Percentiles rank a stretch among this genome's conserved stretches.
These are phyloP conservation scores for Salvelinus namaycush DNA, from an alignment of 2,113 vertebrate species.

Conservation along the genomic window DNA sequence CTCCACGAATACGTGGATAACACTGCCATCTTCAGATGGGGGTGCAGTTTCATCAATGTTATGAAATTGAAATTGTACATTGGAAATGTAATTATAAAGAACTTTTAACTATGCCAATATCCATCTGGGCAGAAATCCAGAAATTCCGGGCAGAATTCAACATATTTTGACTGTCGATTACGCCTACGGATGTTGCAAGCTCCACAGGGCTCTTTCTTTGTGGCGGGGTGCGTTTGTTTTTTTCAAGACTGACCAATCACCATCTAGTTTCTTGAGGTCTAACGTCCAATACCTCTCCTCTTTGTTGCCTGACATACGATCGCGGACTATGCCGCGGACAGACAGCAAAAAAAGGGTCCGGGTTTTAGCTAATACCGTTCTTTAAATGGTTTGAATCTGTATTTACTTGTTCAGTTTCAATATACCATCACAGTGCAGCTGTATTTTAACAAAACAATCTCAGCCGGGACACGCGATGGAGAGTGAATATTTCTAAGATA, in stretches of 20 bases:
- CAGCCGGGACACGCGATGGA: not conserved
- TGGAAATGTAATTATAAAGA: not conserved
- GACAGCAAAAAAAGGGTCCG: constrained; percentile 52
- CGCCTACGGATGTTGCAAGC: too few species aligned
- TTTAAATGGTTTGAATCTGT: not conserved
- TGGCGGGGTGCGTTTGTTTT: constrained; percentile 1
- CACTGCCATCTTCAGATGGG: constrained; percentile 5
- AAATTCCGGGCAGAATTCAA: not conserved
- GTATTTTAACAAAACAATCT: not conserved
- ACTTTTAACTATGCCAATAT: not conserved
- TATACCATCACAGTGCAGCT: not conserved
- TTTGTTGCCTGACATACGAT: constrained; percentile 33
- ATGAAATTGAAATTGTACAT: not conserved
- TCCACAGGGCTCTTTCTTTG: not conserved
- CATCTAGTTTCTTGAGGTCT: not conserved
- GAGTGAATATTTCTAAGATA: not conserved
- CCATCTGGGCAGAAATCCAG: not conserved
- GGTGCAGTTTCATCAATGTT: not conserved
- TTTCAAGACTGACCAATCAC: constrained; percentile 63
- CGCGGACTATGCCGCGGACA: constrained; percentile 33
- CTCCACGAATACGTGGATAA: not conserved
- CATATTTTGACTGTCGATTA: not conserved
- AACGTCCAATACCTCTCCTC: constrained; percentile 43
- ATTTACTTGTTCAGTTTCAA: not conserved
- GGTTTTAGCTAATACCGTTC: not conserved